phyloP scores from a whole-genome alignment of 2,888 invertebrate species.

The Cosmopolites sordidus region DNA sequence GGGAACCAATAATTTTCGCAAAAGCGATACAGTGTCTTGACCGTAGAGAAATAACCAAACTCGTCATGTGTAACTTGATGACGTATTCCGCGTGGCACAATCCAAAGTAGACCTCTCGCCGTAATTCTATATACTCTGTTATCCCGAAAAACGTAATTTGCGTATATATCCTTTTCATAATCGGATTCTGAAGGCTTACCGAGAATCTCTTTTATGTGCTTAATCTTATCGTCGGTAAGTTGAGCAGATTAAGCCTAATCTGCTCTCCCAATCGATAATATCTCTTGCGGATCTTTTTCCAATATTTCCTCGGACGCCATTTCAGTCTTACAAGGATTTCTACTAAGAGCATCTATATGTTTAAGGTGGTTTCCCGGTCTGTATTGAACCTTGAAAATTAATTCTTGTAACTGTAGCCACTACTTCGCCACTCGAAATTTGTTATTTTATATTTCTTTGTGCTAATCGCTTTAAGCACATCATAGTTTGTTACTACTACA shows the following conservation, averaged over 20 bases:
- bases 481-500: slow-evolving; percentile 38
- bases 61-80: slow-evolving; percentile 41
- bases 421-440: slow-evolving; percentile 9
- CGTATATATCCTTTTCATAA: no score
- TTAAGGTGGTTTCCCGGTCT: slow-evolving; percentile 22
- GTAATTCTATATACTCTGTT: no score
- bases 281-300: no score
- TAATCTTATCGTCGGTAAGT: no score
- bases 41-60: slow-evolving; percentile 41
- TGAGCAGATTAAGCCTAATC: no score
- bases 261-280: not conserved
- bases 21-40: slow-evolving; percentile 35
- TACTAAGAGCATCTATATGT: slow-evolving; percentile 30
- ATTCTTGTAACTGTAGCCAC: slow-evolving; percentile 30
- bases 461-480: slow-evolving; percentile 33
- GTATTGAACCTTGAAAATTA: slow-evolving; percentile 27
- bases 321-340: slow-evolving; percentile 24
- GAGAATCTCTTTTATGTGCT: no score
- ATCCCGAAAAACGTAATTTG: no score
- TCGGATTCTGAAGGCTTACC: no score
- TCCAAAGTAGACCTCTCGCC: slow-evolving; percentile 26
- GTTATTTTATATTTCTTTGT: not conserved
- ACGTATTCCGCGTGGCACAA: slow-evolving; percentile 39
- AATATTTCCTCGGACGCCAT: no score
- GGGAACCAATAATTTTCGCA: slow-evolving; percentile 44